Conservation (phyloP, 2,888 invertebrate species). For the Drosophila ezoana region DNA sequence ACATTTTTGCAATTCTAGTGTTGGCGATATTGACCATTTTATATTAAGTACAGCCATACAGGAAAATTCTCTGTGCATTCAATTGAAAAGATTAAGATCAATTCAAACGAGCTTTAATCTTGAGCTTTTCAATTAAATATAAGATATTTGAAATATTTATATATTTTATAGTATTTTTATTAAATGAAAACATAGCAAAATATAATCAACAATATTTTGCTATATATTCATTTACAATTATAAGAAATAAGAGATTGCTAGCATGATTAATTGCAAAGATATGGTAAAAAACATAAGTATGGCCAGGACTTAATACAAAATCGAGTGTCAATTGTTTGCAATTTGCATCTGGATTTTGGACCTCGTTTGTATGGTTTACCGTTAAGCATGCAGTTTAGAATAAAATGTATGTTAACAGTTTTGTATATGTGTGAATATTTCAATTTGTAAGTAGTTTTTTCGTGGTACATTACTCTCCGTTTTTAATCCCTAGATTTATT, state of each 20-base stretch:
- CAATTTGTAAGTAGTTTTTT: constrained; percentile 37
- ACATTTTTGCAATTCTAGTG: constrained; percentile 42
- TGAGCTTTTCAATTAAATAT: constrained; percentile 22
- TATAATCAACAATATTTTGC: constrained; percentile 18
- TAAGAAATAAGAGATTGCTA: neutral
- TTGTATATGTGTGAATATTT: constrained; percentile 37
- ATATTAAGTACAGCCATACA: constrained; percentile 52
- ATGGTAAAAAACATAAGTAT: constrained; percentile 3
- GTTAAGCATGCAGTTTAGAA: constrained; percentile 44
- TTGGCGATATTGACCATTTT: constrained; percentile 32
- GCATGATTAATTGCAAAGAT: neutral
- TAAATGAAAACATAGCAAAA: constrained; percentile 21
- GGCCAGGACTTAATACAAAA: constrained; percentile 47
- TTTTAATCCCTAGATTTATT: constrained; percentile 67
- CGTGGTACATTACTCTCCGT: constrained; percentile 47
- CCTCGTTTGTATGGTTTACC: constrained; percentile 36
- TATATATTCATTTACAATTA: constrained; percentile 12
- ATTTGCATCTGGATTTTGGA: constrained; percentile 44
- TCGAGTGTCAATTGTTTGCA: constrained; percentile 18
- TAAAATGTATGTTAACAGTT: constrained; percentile 27
- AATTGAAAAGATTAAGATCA: constrained; percentile 31
- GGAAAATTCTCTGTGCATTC: neutral
- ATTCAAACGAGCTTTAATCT: neutral
- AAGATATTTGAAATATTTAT: neutral
- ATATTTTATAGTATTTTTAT: neutral